These are phyloP conservation scores for Falco cherrug DNA, from an alignment of 2,797 vertebrate genomes.

Conservation along the genomic window DNA sequence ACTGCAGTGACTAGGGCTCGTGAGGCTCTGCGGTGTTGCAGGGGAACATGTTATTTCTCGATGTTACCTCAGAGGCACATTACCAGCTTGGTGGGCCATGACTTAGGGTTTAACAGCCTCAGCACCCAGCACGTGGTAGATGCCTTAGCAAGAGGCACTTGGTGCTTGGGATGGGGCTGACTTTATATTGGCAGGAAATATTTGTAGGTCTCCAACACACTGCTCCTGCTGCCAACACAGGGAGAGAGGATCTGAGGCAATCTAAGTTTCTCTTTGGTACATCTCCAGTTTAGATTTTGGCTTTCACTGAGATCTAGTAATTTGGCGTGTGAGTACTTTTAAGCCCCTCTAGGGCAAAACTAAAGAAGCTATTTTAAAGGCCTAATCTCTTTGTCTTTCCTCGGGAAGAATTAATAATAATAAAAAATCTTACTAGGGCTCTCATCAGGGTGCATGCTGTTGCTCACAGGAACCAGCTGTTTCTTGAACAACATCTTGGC, in stretches of 20 bases:
- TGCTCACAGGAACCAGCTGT: neutral
- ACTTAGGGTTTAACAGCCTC: neutral
- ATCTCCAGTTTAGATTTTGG: neutral
- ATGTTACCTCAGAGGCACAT: no score
- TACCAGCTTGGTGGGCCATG: neutral
- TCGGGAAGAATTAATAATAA: neutral
- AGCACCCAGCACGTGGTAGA: fast-evolving
- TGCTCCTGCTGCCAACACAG: neutral
- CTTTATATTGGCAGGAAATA: neutral
- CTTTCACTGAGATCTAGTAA: neutral
- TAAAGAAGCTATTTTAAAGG: neutral
- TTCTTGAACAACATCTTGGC: neutral
- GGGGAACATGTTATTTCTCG: neutral
- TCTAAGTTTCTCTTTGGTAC: neutral
- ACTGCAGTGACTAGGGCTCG: neutral
- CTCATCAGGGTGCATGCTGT: fast-evolving
- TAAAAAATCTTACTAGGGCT: neutral
- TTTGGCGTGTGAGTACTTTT: neutral
- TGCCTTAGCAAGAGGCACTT: neutral
- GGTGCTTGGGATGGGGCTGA: neutral
- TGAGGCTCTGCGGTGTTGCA: neutral
- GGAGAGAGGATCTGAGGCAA: no score
- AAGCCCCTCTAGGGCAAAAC: neutral
- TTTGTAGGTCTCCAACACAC: fast-evolving
- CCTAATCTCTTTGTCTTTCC: neutral